Conservation (phyloP, 2,888 invertebrate genomes). For the Trichogramma evanescens region DNA sequence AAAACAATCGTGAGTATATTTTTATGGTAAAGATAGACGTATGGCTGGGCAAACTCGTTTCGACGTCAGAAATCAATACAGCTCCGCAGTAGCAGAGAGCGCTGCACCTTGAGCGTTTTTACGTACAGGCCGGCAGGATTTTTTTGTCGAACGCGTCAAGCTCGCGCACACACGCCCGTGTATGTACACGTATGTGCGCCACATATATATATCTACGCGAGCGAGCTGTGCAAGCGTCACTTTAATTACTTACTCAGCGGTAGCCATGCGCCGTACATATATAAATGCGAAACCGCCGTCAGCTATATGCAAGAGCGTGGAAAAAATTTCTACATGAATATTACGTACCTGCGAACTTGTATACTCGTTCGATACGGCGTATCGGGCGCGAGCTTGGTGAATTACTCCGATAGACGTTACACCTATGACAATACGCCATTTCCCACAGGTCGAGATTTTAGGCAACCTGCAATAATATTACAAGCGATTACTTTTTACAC, state of each 20-base stretch:
- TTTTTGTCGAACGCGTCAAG: neutral
- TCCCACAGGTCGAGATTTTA: too few species aligned
- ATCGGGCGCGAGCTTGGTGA: too few species aligned
- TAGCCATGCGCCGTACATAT: too few species aligned
- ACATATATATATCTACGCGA: neutral
- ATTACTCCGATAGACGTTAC: too few species aligned
- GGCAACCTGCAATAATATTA: too few species aligned
- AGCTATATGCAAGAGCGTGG: neutral
- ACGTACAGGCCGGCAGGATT: too few species aligned
- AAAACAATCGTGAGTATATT: too few species aligned
- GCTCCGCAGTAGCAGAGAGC: neutral
- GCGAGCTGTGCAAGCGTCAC: constrained; percentile 6
- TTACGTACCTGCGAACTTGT: constrained; percentile 6
- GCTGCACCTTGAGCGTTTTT: neutral
- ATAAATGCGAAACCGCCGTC: neutral
- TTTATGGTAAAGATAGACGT: too few species aligned
- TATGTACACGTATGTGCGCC: constrained; percentile 10
- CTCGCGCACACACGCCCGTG: constrained; percentile 1
- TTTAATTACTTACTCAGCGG: constrained; percentile 20
- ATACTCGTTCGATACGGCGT: too few species aligned
- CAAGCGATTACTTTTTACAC: too few species aligned
- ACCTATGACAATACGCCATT: too few species aligned
- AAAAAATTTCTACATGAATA: constrained; percentile 19
- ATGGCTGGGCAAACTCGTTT: neutral
- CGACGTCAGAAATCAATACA: constrained; percentile 4